Conservation (phyloP, 2,888 invertebrate genomes). For the Conomelus anceps region DNA sequence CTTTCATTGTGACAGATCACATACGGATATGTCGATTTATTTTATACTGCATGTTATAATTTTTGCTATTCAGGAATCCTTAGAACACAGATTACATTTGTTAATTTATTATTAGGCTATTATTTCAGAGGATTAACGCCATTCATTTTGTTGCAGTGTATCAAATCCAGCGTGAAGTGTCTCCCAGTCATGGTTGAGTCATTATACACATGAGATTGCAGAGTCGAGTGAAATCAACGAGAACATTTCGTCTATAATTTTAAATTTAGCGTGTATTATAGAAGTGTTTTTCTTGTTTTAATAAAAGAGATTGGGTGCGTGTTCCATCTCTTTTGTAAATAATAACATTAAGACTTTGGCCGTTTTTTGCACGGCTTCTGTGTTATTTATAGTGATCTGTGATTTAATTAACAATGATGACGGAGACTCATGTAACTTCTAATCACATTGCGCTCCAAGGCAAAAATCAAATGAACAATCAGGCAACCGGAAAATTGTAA, state of each 20-base stretch:
- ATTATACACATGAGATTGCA: neutral
- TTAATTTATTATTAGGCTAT: no score
- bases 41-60: no score
- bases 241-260: neutral
- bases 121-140: neutral
- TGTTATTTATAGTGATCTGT: neutral
- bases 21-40: no score
- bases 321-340: neutral
- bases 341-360: neutral
- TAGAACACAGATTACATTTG: no score
- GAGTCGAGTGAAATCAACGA: neutral
- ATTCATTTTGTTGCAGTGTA: neutral
- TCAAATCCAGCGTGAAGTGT: neutral
- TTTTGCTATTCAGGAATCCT: no score
- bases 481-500: neutral
- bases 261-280: neutral
- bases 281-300: neutral
- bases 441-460: constrained; percentile 1
- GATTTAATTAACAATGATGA: neutral
- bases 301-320: neutral
- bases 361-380: neutral
- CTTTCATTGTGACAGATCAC: no score
- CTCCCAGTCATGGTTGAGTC: neutral
- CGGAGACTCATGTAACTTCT: neutral
- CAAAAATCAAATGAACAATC: constrained; percentile 1